These are phyloP conservation scores for Myrmecophaga tridactyla DNA, from an alignment of 2,113 vertebrate species.

Conservation along the genomic window DNA sequence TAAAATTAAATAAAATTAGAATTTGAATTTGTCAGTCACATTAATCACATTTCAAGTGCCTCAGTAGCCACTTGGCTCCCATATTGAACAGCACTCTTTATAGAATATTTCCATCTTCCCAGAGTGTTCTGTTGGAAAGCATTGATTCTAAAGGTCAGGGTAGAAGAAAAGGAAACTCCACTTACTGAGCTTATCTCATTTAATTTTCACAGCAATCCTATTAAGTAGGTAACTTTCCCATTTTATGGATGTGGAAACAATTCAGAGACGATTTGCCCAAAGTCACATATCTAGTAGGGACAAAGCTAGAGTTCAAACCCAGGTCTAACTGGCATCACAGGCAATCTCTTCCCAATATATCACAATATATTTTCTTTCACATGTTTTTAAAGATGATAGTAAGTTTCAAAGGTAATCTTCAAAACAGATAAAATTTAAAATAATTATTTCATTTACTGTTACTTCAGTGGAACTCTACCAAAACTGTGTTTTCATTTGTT, in stretches of 20 bases:
- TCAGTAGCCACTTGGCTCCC: neutral
- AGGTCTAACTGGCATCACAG: neutral
- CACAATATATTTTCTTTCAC: neutral
- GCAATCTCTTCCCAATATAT: neutral
- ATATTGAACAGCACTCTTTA: neutral
- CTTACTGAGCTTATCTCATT: neutral
- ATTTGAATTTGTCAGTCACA: constrained; percentile 1
- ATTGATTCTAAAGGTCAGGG: neutral
- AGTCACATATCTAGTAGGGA: neutral
- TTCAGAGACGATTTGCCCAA: neutral
- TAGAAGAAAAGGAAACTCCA: neutral
- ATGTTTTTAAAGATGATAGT: neutral
- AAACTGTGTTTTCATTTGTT: constrained; percentile 6
- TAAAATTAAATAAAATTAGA: neutral
- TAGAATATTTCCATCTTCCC: neutral
- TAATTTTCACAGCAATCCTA: neutral
- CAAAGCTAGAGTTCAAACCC: neutral
- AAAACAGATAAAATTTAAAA: neutral
- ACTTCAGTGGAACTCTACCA: neutral
- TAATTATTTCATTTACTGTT: constrained; percentile 6
- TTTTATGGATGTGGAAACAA: constrained; percentile 47
- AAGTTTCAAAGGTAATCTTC: neutral
- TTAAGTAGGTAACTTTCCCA: neutral
- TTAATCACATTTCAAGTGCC: neutral
- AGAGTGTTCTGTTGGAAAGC: neutral